Evolutionary conservation across 2,888 invertebrate genomes (phyloP).

Genomic region (Leucoptera coffeella): DNA sequence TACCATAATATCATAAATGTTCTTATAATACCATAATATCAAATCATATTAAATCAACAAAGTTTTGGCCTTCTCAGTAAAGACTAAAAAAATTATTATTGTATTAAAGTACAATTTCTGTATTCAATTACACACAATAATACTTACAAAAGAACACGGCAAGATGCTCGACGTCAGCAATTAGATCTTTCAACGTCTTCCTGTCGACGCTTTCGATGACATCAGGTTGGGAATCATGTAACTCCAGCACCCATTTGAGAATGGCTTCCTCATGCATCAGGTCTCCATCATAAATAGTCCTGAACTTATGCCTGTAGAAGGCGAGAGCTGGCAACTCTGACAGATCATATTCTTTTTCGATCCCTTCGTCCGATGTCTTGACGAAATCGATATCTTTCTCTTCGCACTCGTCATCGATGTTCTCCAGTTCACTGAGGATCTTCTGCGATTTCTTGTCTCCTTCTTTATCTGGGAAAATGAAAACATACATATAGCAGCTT

Average conservation of each 20-base stretch:
- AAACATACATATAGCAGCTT: background rate
- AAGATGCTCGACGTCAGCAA: conserved; percentile 84
- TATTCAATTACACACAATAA: conserved; percentile 2
- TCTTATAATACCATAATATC: too few species aligned
- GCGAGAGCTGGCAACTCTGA: conserved; percentile 74
- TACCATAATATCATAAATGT: too few species aligned
- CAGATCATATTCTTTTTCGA: conserved; percentile 83
- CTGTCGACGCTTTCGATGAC: conserved; percentile 88
- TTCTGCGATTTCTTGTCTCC: conserved; percentile 85
- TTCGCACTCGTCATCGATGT: conserved; percentile 90
- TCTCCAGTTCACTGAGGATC: conserved; percentile 82
- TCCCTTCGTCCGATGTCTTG: conserved; percentile 83
- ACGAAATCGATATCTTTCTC: conserved; percentile 88
- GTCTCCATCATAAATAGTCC: conserved; percentile 83
- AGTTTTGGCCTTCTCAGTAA: too few species aligned
- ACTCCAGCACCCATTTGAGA: conserved; percentile 81
- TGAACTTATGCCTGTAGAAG: conserved; percentile 82
- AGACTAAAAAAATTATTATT: background rate
- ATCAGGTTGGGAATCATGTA: conserved; percentile 79
- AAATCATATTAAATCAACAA: too few species aligned
- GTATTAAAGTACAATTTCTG: background rate
- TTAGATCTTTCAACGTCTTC: conserved; percentile 81
- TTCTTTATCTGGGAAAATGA: conserved; percentile 64
- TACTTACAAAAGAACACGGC: conserved; percentile 87
- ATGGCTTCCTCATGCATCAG: conserved; percentile 88